phyloP scores from a whole-genome alignment of 2,888 invertebrate genomes.

The Dicranocentrus wangi region DNA sequence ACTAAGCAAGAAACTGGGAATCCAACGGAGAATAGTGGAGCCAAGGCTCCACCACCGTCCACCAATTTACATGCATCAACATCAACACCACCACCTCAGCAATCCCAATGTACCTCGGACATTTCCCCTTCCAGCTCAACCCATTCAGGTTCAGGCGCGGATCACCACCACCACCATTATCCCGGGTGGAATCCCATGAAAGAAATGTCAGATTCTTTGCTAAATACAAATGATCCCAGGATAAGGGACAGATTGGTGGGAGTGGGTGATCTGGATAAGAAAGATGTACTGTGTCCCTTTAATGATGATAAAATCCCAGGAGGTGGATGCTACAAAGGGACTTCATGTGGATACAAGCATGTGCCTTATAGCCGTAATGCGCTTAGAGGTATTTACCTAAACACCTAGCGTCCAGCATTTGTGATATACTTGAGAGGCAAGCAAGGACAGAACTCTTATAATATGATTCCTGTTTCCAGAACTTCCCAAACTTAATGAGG shows the following conservation, averaged over 20 bases:
- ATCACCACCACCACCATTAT: background rate
- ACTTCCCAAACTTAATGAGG: slow-evolving; percentile 40
- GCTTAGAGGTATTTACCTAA: slow-evolving; percentile 8
- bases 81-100: too few species aligned
- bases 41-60: too few species aligned
- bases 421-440: background rate
- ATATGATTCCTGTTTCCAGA: slow-evolving; percentile 17
- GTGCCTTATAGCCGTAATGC: slow-evolving; percentile 23
- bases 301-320: slow-evolving; percentile 17
- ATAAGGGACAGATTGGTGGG: slow-evolving; percentile 5
- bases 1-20: too few species aligned
- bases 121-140: too few species aligned
- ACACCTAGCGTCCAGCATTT: background rate
- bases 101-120: background rate
- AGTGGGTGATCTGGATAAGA: background rate
- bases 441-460: too few species aligned
- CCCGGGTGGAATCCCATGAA: slow-evolving; percentile 43
- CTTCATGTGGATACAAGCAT: slow-evolving; percentile 35
- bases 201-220: slow-evolving; percentile 9
- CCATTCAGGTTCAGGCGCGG: background rate
- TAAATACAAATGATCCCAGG: background rate
- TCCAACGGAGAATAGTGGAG: too few species aligned
- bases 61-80: too few species aligned
- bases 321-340: slow-evolving; percentile 38
- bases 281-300: slow-evolving; percentile 41